Base-by-base conservation (phyloP, 1,140 invertebrate genomes). In the Lucilia sericata region DNA sequence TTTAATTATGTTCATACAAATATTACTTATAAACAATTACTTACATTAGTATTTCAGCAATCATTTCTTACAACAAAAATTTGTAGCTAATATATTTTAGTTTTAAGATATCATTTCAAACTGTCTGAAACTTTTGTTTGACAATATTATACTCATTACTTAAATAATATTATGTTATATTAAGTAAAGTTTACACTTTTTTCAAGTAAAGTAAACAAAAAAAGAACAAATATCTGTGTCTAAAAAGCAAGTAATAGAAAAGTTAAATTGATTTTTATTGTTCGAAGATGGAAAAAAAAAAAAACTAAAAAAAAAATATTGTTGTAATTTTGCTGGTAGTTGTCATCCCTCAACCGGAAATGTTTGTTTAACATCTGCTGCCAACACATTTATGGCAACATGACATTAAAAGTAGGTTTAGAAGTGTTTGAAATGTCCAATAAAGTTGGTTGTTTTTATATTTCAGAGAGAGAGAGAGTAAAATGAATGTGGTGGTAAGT, bases 191-290 rank as follows among this genome's bases (percentile, higher is more conserved):
- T 70, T 5, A 70, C 10, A 70, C 19, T 70, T 70, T 70, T 25
- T 70, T 17, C 17, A 55, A 55, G 51, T 42, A 7, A 42, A 42
- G 5, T 70, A 17, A 65, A 65, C 25, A 30, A 30, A 30, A 30
- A 30, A 30, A 30, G 3, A 60, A 17, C 55, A 60, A 60, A 60
- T 60, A 60, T 60, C 55, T n/a, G 55, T 60, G 2, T 70, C 7
- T 9, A 10, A 70, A 70, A 21, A 70, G n/a, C n/a, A 70, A 70
- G 8, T 51, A 42, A 80, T 80, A 17, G 10, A 49, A 80, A 80
- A 80, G 76, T 80, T 80, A 80, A 80, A 80, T 80, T 80, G 76
- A 21, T 80, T 80, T 80, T 49, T 49, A 80, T 80, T 80, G 42
- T 80, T 80, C n/a, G 21, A 21, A 42, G 19, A 78, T n/a, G 34